phyloP scores from a whole-genome alignment of 2,888 invertebrate species.

The Acleris cristana region DNA sequence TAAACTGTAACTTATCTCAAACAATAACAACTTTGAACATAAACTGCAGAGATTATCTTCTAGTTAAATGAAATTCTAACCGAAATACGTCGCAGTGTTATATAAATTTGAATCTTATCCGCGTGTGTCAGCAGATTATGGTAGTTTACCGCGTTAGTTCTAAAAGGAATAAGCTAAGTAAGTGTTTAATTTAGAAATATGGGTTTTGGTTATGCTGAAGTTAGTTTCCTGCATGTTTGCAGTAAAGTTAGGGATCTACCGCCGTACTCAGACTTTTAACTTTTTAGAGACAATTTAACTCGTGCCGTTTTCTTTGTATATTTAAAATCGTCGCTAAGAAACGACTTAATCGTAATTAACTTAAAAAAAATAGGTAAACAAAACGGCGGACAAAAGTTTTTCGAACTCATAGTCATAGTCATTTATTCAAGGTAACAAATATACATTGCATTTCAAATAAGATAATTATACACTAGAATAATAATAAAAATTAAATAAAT shows the following conservation, averaged over 20 bases:
- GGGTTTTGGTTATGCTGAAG: neutral
- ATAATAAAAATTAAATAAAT: too few relatives aligned
- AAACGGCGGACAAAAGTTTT: too few relatives aligned
- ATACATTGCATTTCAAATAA: too few relatives aligned
- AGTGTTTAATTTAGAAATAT: neutral
- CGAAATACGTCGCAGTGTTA: conserved; percentile 12
- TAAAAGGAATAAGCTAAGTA: neutral
- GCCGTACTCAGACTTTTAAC: too few relatives aligned
- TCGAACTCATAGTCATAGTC: too few relatives aligned
- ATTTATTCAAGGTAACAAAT: too few relatives aligned
- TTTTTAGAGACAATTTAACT: too few relatives aligned
- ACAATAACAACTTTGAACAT: conserved; percentile 8
- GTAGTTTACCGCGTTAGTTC: neutral
- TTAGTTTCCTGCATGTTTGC: neutral
- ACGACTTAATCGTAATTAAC: too few relatives aligned
- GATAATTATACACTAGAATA: too few relatives aligned
- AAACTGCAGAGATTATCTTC: conserved; percentile 15
- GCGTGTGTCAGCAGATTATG: conserved; percentile 18
- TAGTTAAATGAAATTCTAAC: conserved; percentile 10
- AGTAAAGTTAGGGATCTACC: neutral
- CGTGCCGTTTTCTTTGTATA: too few relatives aligned
- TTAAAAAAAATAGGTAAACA: too few relatives aligned
- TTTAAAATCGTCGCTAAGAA: too few relatives aligned
- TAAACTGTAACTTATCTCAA: neutral
- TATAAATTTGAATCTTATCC: conserved; percentile 20